Conservation (phyloP, 2,888 invertebrate genomes). For the Linnaemya tessellans region DNA sequence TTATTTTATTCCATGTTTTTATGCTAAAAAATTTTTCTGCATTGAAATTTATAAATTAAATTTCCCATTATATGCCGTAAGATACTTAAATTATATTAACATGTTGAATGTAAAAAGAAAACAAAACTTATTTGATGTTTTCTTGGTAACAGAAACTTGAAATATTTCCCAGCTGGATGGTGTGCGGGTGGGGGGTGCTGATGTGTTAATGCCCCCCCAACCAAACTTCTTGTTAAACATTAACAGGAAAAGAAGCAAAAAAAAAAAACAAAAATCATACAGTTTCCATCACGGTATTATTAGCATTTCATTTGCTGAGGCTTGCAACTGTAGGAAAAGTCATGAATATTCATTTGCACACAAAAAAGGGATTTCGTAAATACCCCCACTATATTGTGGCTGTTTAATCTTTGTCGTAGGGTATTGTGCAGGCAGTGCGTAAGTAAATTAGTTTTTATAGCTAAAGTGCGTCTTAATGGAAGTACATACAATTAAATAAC, state of each 20-base stretch:
- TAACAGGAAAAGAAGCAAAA: neutral
- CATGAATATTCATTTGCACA: neutral
- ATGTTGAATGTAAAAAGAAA: neutral
- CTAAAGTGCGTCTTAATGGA: neutral
- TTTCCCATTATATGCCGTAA: neutral
- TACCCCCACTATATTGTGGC: neutral
- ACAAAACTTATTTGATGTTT: neutral
- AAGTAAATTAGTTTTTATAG: conserved; percentile 18
- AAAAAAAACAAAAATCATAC: neutral
- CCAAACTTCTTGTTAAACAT: neutral
- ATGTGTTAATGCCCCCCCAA: neutral
- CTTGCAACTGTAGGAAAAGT: conserved; percentile 3
- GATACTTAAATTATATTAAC: conserved; percentile 29
- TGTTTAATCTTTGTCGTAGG: conserved; percentile 3
- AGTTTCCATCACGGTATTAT: conserved; percentile 11
- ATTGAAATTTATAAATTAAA: neutral
- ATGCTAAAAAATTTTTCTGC: neutral
- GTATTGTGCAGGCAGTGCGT: neutral
- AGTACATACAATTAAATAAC: neutral
- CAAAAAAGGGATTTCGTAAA: conserved; percentile 12
- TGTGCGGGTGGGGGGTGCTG: neutral
- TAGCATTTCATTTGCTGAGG: neutral
- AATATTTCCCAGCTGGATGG: neutral
- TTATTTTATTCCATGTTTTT: neutral
- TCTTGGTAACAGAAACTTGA: neutral